Conservation (phyloP, 2,888 invertebrate genomes). For the Agrotis clavis region DNA sequence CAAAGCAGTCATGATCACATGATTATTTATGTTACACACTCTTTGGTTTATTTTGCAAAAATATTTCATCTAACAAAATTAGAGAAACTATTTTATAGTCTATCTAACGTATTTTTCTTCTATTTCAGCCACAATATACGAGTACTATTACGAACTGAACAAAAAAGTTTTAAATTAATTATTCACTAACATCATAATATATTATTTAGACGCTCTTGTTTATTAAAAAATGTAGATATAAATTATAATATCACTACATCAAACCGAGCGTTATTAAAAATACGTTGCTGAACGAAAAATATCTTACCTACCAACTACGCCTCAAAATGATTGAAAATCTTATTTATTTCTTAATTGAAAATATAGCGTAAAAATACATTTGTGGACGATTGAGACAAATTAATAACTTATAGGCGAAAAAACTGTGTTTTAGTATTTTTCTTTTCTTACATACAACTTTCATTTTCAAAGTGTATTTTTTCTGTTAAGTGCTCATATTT, state of each 20-base stretch:
- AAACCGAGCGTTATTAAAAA: slow-evolving; percentile 16
- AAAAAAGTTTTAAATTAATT: too few species aligned
- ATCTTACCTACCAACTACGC: neutral
- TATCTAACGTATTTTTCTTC: neutral
- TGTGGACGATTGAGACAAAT: slow-evolving; percentile 1
- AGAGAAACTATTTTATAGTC: too few species aligned
- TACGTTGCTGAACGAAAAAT: neutral
- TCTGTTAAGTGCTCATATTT: neutral
- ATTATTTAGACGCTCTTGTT: neutral
- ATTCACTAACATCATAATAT: neutral
- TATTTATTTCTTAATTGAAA: slow-evolving; percentile 42
- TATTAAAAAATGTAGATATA: neutral
- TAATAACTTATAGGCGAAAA: slow-evolving; percentile 18
- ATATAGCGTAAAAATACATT: slow-evolving; percentile 5
- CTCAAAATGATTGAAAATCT: neutral
- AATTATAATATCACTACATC: neutral
- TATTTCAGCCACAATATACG: neutral
- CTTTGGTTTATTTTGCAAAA: neutral
- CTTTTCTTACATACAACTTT: neutral
- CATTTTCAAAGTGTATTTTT: neutral
- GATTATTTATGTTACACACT: too few species aligned
- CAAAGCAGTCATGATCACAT: too few species aligned
- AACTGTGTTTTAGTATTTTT: neutral
- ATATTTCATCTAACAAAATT: neutral
- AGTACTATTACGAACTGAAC: too few species aligned